Conservation (phyloP, 2,797 vertebrate species). For the Nannoperca obscura region DNA sequence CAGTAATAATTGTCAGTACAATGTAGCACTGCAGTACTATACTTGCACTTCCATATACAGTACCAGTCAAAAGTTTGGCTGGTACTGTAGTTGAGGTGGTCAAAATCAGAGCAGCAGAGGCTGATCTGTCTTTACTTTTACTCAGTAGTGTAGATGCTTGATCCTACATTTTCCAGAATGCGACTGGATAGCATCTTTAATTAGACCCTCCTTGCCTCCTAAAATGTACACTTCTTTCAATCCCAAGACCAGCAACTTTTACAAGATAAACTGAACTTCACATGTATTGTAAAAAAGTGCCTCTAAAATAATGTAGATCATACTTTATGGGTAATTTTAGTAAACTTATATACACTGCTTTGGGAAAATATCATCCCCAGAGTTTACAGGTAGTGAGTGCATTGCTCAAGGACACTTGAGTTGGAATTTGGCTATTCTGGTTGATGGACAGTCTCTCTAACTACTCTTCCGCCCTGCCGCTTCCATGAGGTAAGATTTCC, state of each 20-base stretch:
- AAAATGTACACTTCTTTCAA: not conserved
- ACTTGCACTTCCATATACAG: not conserved
- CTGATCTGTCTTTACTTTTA: not conserved
- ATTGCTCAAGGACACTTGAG: conserved; percentile 30
- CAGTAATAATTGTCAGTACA: too few species aligned
- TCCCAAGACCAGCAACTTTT: not conserved
- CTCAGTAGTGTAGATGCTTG: not conserved
- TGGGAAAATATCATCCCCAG: not conserved
- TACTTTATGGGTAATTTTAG: not conserved
- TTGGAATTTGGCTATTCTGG: not conserved
- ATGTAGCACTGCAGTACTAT: too few species aligned
- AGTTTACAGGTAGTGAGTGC: not conserved
- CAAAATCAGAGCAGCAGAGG: not conserved
- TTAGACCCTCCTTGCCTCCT: not conserved
- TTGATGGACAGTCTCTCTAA: conserved; percentile 48
- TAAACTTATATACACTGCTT: not conserved
- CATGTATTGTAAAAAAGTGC: not conserved
- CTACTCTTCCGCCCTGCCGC: conserved; percentile 31
- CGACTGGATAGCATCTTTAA: not conserved
- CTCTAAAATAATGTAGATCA: not conserved
- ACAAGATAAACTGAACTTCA: too few species aligned
- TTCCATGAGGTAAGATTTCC: conserved; percentile 46
- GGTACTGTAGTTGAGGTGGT: not conserved
- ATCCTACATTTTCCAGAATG: not conserved
- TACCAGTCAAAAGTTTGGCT: too few species aligned